Evolutionary conservation across 1,140 invertebrate species (phyloP).

Genomic region (Halesus radiatus): DNA sequence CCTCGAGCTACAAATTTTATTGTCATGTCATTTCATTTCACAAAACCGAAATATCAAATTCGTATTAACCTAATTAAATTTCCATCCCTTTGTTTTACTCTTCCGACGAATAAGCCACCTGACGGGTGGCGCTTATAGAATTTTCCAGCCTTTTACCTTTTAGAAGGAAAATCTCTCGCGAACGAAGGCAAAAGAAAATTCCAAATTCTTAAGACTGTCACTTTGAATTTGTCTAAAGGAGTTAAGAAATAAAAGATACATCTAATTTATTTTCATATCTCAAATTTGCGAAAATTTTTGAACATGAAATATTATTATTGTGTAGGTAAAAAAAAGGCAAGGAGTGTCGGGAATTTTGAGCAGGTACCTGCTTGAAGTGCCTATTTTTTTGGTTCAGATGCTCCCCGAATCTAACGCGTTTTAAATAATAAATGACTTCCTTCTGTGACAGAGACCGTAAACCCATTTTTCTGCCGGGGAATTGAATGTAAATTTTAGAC

Average conservation of each 20-base stretch:
- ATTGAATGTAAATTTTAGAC: no score
- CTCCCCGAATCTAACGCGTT: no score
- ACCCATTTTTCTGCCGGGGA: no score
- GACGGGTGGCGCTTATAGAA: conserved; percentile 46
- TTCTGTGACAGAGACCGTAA: no score
- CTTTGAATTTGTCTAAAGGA: conserved; percentile 36
- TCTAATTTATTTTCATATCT: conserved; percentile 38
- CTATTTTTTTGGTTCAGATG: no score
- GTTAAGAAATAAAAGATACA: conserved; percentile 31
- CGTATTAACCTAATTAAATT: conserved; percentile 47
- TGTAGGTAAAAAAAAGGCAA: background rate
- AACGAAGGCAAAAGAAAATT: background rate
- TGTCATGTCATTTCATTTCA: conserved; percentile 38
- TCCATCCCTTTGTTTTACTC: conserved; percentile 40
- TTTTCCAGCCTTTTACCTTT: conserved; percentile 34
- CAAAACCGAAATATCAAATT: conserved; percentile 38
- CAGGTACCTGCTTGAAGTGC: no score
- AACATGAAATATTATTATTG: conserved; percentile 7
- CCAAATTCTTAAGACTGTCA: conserved; percentile 37
- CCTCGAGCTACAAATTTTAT: conserved; percentile 18
- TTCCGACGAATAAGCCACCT: conserved; percentile 27
- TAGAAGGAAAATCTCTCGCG: conserved; percentile 4
- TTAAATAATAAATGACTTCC: no score
- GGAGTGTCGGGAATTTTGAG: no score
- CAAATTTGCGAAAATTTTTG: conserved; percentile 1